Evolutionary conservation across 2,888 invertebrate species (phyloP).

Genomic region (Volucella zonaria): DNA sequence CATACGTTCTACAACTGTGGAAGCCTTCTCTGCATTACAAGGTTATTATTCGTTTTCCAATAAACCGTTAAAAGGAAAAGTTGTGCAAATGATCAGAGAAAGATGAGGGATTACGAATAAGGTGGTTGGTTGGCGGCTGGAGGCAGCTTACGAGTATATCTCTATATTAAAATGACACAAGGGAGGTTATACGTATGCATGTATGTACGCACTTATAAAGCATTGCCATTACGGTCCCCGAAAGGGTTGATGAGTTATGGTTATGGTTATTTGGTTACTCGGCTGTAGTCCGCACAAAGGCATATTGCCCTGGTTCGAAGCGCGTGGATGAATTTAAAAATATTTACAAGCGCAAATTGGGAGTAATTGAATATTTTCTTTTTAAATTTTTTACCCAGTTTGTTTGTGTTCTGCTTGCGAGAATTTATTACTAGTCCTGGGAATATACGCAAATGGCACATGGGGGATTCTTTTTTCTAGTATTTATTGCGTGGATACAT

Average conservation of each 20-base stretch:
- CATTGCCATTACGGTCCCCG: slow-evolving; percentile 25
- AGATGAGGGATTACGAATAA: slow-evolving; percentile 17
- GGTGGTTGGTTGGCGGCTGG: not conserved
- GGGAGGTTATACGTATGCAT: slow-evolving; percentile 28
- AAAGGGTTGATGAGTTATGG: slow-evolving; percentile 61
- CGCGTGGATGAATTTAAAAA: slow-evolving; percentile 42
- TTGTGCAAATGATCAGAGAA: slow-evolving; percentile 27
- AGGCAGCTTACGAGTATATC: not conserved
- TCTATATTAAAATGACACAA: slow-evolving; percentile 32
- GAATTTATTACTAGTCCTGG: slow-evolving; percentile 57
- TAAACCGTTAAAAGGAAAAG: slow-evolving; percentile 32
- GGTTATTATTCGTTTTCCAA: slow-evolving; percentile 44
- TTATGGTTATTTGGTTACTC: slow-evolving; percentile 45
- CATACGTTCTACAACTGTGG: too few relatives aligned
- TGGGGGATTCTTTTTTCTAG: slow-evolving; percentile 22
- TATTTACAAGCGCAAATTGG: slow-evolving; percentile 59
- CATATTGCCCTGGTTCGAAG: slow-evolving; percentile 1
- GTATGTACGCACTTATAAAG: not conserved
- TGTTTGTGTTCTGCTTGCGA: slow-evolving; percentile 28
- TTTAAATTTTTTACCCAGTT: not conserved
- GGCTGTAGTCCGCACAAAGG: slow-evolving; percentile 4
- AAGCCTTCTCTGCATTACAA: slow-evolving; percentile 8
- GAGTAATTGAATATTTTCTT: slow-evolving; percentile 65
- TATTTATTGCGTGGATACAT: slow-evolving; percentile 42
- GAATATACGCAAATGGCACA: slow-evolving; percentile 51